Percentiles rank a stretch among this genome's conserved stretches.
Evolutionary conservation across 2,888 invertebrate genomes (phyloP).

Genomic region (Hoplodrina blanda): DNA sequence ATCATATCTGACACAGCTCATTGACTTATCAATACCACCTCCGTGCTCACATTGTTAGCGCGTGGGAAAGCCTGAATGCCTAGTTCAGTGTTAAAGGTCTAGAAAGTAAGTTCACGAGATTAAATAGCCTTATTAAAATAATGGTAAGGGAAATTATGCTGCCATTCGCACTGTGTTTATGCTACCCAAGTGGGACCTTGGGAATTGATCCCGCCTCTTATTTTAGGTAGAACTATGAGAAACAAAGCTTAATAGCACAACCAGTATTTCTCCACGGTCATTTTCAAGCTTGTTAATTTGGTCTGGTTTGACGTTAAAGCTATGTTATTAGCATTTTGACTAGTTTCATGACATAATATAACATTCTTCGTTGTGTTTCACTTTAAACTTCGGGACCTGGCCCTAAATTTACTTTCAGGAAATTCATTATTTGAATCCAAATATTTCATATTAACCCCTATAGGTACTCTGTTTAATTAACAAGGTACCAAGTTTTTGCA

Average conservation of each 20-base stretch:
- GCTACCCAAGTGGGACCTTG: slow-evolving; percentile 22
- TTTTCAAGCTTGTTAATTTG: slow-evolving; percentile 8
- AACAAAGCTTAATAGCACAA: slow-evolving; percentile 3
- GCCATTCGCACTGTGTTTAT: slow-evolving; percentile 27
- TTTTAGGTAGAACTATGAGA: slow-evolving; percentile 9
- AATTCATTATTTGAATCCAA: slow-evolving; percentile 1
- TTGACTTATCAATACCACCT: slow-evolving; percentile 38
- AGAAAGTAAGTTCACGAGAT: slow-evolving; percentile 48
- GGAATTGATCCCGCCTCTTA: slow-evolving; percentile 17
- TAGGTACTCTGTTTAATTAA: slow-evolving; percentile 5
- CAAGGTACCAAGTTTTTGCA: slow-evolving; percentile 36
- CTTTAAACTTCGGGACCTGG: background rate
- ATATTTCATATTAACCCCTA: slow-evolving; percentile 1
- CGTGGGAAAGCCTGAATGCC: slow-evolving; percentile 48
- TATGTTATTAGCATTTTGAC: background rate
- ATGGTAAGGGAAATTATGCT: slow-evolving; percentile 34
- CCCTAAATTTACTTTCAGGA: background rate
- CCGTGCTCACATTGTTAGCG: slow-evolving; percentile 37
- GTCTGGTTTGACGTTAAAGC: background rate
- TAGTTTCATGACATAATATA: background rate
- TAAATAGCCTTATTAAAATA: slow-evolving; percentile 44
- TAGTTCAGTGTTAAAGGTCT: slow-evolving; percentile 55
- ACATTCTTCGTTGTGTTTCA: too few species aligned
- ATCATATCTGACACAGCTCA: slow-evolving; percentile 33
- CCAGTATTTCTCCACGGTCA: slow-evolving; percentile 1